A percentile compares a stretch with the other conserved stretches of the same genome.
These are phyloP conservation scores for Grus americana DNA, from an alignment of 2,113 vertebrate genomes.

Conservation along the genomic window DNA sequence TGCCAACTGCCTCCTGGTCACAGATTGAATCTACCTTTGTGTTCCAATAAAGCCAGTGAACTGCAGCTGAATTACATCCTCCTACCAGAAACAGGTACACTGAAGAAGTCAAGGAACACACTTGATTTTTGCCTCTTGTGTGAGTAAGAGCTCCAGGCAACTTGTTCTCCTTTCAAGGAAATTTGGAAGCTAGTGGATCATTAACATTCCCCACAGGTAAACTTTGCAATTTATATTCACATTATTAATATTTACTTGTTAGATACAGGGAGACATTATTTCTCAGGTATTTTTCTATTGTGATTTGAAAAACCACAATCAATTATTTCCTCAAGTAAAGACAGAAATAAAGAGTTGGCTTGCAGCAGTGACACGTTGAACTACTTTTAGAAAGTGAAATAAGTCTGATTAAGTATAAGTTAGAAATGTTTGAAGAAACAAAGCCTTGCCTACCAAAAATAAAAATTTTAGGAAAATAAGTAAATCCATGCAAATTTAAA, in stretches of 20 bases:
- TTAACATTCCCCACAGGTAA: neutral
- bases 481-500: neutral
- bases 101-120: neutral
- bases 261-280: neutral
- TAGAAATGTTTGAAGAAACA: neutral
- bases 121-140: neutral
- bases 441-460: neutral
- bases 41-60: neutral
- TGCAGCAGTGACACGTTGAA: neutral
- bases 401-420: neutral
- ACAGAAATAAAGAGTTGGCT: neutral
- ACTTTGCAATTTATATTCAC: neutral
- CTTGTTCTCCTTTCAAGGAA: neutral
- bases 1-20: neutral
- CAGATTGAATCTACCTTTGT: accelerated
- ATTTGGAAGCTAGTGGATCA: neutral
- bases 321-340: neutral
- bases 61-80: neutral
- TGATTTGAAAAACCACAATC: neutral
- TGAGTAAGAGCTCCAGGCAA: neutral
- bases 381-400: neutral
- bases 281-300: neutral
- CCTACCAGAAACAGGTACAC: neutral
- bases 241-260: conserved; percentile 1
- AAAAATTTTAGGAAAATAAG: neutral